Base-by-base conservation (phyloP, 2,888 invertebrate genomes). In the Yponomeuta malinellus region DNA sequence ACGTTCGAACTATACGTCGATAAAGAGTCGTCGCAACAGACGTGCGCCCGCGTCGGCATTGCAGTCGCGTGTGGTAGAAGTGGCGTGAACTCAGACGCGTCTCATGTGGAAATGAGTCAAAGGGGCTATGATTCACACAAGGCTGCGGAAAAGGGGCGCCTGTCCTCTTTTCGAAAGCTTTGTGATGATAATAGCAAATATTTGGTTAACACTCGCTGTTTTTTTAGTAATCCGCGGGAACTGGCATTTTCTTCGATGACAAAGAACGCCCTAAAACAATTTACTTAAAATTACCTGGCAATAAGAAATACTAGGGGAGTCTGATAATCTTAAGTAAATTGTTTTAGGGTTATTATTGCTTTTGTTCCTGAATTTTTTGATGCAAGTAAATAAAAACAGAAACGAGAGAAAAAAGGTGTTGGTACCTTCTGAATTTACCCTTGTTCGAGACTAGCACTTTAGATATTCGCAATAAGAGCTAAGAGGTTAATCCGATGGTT, bases 51-150 rank as follows among this genome's bases (percentile, higher is more conserved):
- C 37, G 71, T 80, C 76, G 82, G 77, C 78, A 77, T 79, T 74
- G 78, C 76, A 75, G 78, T 79, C 79, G 83, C 77, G 81, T 85
- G 76, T 87, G 85, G 73, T 48, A 12, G 3, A 43, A 43, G 43
- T 8, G 8, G 2, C 2, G 4, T 4, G 9, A 48, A 52, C 52
- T 48, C 37, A 33, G 68, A 68, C 48, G 48, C 23, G 29, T 52
- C 15, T 6, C 31, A n/a, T 48, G 43, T 43, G 37, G 67, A 67
- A 48, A 68, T 68, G 68, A 68, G 68, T 68, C 68, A 68, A 68
- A 48, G 68, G 52, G 48, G 52, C 48, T 31, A 23, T 68, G 68
- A 68, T 68, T 68, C 68, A 68, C 31, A 12, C 33, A 65, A 65
- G 65, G 31, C 29, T 29, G 52, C 52, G 52, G 52, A 59, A 59